phyloP scores from a whole-genome alignment of 1,140 invertebrate genomes.

The Coenobita brevimanus region DNA sequence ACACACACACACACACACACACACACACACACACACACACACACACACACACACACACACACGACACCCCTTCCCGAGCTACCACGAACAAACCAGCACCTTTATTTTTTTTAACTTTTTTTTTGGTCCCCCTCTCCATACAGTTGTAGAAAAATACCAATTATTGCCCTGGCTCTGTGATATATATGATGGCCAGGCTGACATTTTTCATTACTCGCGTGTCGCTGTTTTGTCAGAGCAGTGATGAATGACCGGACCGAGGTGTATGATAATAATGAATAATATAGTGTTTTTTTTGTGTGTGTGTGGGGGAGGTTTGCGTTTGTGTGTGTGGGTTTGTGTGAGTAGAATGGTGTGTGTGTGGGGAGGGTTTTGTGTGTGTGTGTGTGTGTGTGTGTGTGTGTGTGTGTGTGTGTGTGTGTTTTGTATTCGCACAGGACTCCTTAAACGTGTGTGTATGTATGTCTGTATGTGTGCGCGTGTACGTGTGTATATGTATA shows the following conservation, averaged over 20 bases:
- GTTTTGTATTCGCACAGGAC: no score
- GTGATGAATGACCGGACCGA: background rate
- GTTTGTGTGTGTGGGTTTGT: background rate
- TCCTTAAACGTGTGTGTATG: no score
- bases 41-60: constrained; percentile 10
- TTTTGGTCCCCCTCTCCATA: no score
- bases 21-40: constrained; percentile 22
- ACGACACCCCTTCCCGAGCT: no score
- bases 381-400: background rate
- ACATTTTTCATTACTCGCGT: background rate
- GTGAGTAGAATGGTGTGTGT: background rate
- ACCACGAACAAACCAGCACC: no score
- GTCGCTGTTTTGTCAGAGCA: background rate
- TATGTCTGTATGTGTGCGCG: background rate
- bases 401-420: background rate
- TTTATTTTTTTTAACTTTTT: no score
- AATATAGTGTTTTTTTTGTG: no score
- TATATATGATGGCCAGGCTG: no score
- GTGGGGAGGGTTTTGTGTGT: background rate
- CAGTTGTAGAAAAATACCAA: background rate
- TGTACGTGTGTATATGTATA: background rate
- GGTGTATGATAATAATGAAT: no score
- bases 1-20: constrained; percentile 10
- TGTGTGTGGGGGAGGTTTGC: background rate
- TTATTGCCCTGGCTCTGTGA: background rate